Conservation (phyloP, 1,140 invertebrate genomes). For the Glossosoma conforme region DNA sequence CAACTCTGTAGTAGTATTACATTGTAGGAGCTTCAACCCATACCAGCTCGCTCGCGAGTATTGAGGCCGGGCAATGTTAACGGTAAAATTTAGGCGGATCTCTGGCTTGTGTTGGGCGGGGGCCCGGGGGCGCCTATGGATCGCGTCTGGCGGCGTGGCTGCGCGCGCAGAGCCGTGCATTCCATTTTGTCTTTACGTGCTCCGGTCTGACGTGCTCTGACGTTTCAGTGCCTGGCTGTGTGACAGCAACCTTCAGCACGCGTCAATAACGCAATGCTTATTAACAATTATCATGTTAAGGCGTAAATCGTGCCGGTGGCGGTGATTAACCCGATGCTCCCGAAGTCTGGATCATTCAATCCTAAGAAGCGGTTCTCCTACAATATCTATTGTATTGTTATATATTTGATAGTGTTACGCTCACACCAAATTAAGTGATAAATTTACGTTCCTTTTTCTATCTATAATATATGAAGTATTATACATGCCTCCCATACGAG, state of each 20-base stretch:
- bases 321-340: too few relatives aligned
- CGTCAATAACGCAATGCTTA: too few relatives aligned
- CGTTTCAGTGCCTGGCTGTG: slow-evolving; percentile 6
- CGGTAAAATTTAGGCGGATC: slow-evolving; percentile 24
- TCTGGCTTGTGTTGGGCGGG: slow-evolving; percentile 9
- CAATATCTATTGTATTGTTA: too few relatives aligned
- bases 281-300: too few relatives aligned
- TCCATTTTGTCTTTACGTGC: slow-evolving; percentile 16
- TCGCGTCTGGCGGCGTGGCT: slow-evolving; percentile 6
- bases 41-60: slow-evolving; percentile 4
- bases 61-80: slow-evolving; percentile 22
- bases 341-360: background rate
- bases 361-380: too few relatives aligned
- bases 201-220: slow-evolving; percentile 16
- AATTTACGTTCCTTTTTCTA: too few relatives aligned
- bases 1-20: too few relatives aligned
- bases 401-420: too few relatives aligned
- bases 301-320: background rate
- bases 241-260: background rate
- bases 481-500: too few relatives aligned
- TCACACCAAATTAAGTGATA: too few relatives aligned
- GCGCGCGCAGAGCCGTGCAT: slow-evolving; percentile 15
- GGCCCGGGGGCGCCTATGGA: slow-evolving; percentile 11
- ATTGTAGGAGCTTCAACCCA: background rate
- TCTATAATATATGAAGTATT: too few relatives aligned